phyloP scores from a whole-genome alignment of 2,113 vertebrate genomes.

The Cygnus buccinator region DNA sequence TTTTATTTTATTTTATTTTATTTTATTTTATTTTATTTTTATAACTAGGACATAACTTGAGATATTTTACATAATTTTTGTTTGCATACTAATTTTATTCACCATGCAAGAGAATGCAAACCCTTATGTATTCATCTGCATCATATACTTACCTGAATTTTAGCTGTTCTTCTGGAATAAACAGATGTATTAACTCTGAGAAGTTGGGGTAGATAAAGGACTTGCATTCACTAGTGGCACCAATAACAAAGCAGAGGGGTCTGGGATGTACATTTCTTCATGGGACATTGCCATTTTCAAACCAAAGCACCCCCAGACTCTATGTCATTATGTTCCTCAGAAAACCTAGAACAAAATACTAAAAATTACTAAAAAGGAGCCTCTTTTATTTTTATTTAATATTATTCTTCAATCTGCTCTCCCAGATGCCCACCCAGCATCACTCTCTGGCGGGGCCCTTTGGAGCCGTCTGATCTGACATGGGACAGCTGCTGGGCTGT shows the following conservation, averaged over 20 bases:
- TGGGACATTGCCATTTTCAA: not conserved
- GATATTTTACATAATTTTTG: not conserved
- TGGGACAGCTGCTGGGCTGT: too few relatives aligned
- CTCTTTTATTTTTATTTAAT: too few relatives aligned
- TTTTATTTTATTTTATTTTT: not conserved
- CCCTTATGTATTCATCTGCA: not conserved
- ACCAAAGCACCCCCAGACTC: not conserved
- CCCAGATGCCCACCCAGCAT: too few relatives aligned
- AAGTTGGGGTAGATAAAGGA: not conserved
- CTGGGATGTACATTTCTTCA: not conserved
- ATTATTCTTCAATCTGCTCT: too few relatives aligned
- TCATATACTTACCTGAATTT: not conserved
- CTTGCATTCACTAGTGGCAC: accelerated
- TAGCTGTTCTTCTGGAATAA: not conserved
- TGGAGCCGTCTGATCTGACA: too few relatives aligned
- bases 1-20: too few relatives aligned
- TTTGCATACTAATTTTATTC: not conserved
- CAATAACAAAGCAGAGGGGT: not conserved
- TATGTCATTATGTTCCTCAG: not conserved
- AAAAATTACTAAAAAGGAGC: not conserved
- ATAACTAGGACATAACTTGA: not conserved
- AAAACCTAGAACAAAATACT: not conserved
- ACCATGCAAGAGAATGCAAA: not conserved
- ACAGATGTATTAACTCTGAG: not conserved
- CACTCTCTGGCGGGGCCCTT: too few relatives aligned